These are phyloP conservation scores for Eurosta solidaginis DNA, from an alignment of 1,140 invertebrate species.

Conservation along the genomic window DNA sequence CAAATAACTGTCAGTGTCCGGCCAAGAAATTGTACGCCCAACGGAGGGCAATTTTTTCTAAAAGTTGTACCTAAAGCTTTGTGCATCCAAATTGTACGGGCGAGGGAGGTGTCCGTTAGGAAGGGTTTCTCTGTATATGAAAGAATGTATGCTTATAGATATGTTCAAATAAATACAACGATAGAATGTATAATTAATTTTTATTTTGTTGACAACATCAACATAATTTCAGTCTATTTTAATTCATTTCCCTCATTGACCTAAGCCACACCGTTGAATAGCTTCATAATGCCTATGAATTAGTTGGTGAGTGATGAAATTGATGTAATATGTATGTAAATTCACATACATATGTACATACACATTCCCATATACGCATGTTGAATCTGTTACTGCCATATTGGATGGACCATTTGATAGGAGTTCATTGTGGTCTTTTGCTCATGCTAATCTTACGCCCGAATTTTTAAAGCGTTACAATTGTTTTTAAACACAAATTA, in stretches of 20 bases:
- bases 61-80: too few species aligned
- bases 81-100: too few species aligned
- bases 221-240: conserved; percentile 36
- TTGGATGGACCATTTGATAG: too few species aligned
- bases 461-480: conserved; percentile 26
- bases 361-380: background rate
- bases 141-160: background rate
- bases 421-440: too few species aligned
- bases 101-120: too few species aligned
- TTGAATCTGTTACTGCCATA: background rate
- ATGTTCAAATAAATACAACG: conserved; percentile 34
- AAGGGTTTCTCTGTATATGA: background rate
- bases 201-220: conserved; percentile 60
- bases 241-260: background rate
- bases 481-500: conserved; percentile 56
- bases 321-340: background rate
- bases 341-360: background rate
- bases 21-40: too few species aligned
- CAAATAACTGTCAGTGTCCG: too few species aligned
- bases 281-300: too few species aligned
- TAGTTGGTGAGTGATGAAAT: background rate
- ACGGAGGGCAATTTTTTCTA: too few species aligned
- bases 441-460: too few species aligned
- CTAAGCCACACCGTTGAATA: background rate
- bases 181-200: conserved; percentile 61